Evolutionary conservation across 1,140 invertebrate genomes (phyloP).

Genomic region (Calliphora vicina): DNA sequence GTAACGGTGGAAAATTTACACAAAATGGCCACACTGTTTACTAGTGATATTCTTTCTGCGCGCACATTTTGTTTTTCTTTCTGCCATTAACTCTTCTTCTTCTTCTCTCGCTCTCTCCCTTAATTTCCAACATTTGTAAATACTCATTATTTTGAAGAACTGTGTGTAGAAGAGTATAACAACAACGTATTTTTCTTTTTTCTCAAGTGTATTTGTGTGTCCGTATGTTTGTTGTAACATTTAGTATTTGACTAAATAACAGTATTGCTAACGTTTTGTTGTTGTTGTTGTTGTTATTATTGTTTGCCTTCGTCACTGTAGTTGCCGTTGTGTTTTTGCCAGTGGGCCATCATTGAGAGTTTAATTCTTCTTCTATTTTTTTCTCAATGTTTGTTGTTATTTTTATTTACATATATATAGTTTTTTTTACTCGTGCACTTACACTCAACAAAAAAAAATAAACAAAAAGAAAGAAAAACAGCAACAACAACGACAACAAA

Average conservation of each 20-base stretch:
- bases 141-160: no score
- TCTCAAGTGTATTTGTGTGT: no score
- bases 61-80: no score
- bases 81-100: no score
- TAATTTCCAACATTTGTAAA: no score
- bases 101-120: no score
- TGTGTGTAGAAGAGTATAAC: no score
- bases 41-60: no score
- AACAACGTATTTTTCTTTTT: no score
- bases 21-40: no score
- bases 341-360: not conserved
- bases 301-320: not conserved
- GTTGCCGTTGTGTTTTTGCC: not conserved
- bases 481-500: slow-evolving; percentile 5
- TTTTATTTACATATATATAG: not conserved
- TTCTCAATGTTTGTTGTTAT: not conserved
- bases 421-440: slow-evolving; percentile 1
- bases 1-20: no score
- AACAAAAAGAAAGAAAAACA: not conserved
- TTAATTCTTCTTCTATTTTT: not conserved
- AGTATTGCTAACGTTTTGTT: not conserved
- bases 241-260: not conserved
- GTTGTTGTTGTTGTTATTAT: not conserved
- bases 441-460: slow-evolving; percentile 8
- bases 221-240: no score